Percentiles rank a stretch among this genome's conserved stretches.
Conservation (phyloP, 2,797 vertebrate species). For the Falco biarmicus region DNA sequence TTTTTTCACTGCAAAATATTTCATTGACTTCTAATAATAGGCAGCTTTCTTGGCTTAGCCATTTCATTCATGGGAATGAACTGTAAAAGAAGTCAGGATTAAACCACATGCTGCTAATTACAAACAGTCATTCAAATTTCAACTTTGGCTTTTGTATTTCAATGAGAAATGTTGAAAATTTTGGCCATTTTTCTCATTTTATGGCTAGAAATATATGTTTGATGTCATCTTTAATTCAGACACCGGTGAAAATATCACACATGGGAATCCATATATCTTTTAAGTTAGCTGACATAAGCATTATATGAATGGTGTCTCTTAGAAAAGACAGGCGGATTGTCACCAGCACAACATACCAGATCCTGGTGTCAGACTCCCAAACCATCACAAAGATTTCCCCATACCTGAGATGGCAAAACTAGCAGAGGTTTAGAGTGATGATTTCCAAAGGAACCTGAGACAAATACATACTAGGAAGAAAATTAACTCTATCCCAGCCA, state of each 20-base stretch:
- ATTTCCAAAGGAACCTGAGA: not conserved
- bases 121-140: not conserved
- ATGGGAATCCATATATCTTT: not conserved
- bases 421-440: not conserved
- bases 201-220: not conserved
- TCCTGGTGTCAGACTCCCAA: not conserved
- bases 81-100: not conserved
- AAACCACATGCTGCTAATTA: not conserved
- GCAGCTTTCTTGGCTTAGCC: not conserved
- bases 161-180: not conserved
- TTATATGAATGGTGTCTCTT: not conserved
- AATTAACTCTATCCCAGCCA: too few species aligned
- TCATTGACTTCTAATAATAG: not conserved
- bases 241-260: not conserved
- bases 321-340: not conserved
- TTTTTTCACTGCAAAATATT: not conserved
- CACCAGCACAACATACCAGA: not conserved
- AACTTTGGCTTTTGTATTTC: not conserved
- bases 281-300: not conserved
- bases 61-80: not conserved
- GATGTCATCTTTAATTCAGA: not conserved
- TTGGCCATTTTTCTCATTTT: not conserved
- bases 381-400: not conserved
- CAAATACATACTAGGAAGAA: not conserved
- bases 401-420: not conserved